Evolutionary conservation across 1,140 invertebrate genomes (phyloP), one percentile per base, ranked within the genome.

Genomic region (Penaeus vannamei): DNA sequence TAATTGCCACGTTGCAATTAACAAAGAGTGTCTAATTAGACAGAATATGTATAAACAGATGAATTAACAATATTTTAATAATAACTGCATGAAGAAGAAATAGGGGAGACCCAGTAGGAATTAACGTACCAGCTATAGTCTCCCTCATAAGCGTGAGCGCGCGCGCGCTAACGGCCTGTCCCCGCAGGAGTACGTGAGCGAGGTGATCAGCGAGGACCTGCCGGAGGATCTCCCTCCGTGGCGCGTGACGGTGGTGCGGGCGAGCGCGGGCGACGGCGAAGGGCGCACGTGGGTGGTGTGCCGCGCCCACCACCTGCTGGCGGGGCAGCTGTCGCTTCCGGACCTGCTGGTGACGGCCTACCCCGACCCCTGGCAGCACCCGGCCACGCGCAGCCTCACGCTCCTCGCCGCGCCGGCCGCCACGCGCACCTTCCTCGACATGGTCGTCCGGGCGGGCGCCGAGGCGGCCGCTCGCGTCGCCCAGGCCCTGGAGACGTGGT

Each of bases 351-450:
- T 84, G 22, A 79, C 82, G 26, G 82, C 87, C n/a, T 84, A 89
- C 76, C 87, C 87, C 20, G 87, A 89, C 72, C 87, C 87, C 36
- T 89, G 87, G 87, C 82, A 69, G 19, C 22, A 89, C 72, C 82
- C 87, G n/a, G 87, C 82, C n/a, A 61, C 87, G 19, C 66, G 87
- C n/a, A 60, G 82, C 32, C 83, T 89, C 19, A 84, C 87, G 17
- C 69, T 89, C 29, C 82, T 89, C 20, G 59, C 87, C n/a, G 82
- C 87, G 14, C 87, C 87, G 32, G 82, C 87, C 12, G 69, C 87
- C 14, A 89, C 82, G 46, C 26, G 20, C 10, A 72, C 60, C 17
- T 77, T 89, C 53, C 17, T 62, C 36, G 32, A 79, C 32, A 36
- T 76, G 29, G 72, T 76, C 32, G 46, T 20, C 19, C 36, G 32